Base-by-base conservation (phyloP, 1,140 invertebrate species). In the Planococcus citri region DNA sequence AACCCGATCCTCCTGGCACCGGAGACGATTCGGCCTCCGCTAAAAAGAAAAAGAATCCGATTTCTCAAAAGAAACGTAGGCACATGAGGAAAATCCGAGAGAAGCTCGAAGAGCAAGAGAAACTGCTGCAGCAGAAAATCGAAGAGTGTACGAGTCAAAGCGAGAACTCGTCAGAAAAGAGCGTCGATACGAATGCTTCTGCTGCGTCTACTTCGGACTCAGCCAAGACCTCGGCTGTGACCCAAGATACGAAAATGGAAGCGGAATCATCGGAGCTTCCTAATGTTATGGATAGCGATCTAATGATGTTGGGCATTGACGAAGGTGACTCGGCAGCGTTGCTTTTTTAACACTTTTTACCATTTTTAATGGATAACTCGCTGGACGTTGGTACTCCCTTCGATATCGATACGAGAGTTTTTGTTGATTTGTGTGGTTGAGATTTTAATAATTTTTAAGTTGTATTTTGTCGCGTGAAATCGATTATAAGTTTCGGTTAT, bases 261-360 rank as follows among this genome's bases (percentile, higher is more conserved):
- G 10, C 21, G 6, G 2, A 10, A 6, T 64, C 60, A 4, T 9
- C 60, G 6, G 10, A 20, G 17, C 60, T 21, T 14, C 10, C 24
- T 24, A 24, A 24, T 27, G 1, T 10, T 25, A 64, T 64, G 2
- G 60, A 64, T 64, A 64, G 60, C 22, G 60, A 64, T 25, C 4
- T 64, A 17, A 64, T 27, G 22, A 24, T 64, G 21, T 17, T 64
- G 10, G 60, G 60, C 4, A 64, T 64, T 20, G 60, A 64, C 60
- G 60, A 64, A 20, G 60, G 9, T 27, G 60, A 64, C 25, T 64
- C 60, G 60, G 60, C 60, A 6, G 60, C 64, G 12, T 69, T 25
- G 17, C n/a, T 12, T 78, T 75, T 72, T 10, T 77, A 72, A n/a
- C 33, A 71, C 22, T 76, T 73, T 6, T 33, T 33, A 33, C 29